Percentiles rank a stretch among this genome's conserved stretches.
Evolutionary conservation across 1,140 invertebrate genomes (phyloP).

Genomic region (Mercenaria mercenaria): DNA sequence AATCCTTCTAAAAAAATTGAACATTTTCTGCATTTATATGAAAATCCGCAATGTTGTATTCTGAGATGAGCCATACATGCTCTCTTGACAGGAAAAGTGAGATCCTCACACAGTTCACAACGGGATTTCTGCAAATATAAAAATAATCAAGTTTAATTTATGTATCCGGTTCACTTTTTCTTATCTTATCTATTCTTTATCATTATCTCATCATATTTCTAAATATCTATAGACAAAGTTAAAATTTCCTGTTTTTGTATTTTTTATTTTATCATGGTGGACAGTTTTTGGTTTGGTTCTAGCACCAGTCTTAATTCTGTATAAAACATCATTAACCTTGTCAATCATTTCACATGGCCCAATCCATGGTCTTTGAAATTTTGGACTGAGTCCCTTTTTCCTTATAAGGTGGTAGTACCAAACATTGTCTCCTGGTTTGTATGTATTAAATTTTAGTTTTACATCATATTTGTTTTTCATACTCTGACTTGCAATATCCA

Average conservation of each 20-base stretch:
- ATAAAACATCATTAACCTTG: constrained; percentile 55
- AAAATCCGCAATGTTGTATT: constrained; percentile 29
- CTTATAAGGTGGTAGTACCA: constrained; percentile 37
- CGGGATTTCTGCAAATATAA: constrained; percentile 11
- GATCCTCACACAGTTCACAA: background rate
- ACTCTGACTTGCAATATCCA: constrained; percentile 21
- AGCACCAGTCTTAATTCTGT: constrained; percentile 31
- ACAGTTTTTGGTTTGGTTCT: constrained; percentile 31
- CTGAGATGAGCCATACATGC: background rate
- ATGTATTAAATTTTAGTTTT: constrained; percentile 39
- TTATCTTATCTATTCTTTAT: background rate
- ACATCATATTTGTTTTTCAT: constrained; percentile 60
- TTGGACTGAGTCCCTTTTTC: constrained; percentile 44
- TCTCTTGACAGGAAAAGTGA: background rate
- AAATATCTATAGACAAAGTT: background rate
- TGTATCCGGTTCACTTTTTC: background rate
- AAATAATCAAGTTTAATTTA: background rate
- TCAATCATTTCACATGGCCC: constrained; percentile 57
- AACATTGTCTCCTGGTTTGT: constrained; percentile 28
- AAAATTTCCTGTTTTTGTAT: background rate
- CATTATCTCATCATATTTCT: background rate
- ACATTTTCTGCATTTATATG: constrained; percentile 15
- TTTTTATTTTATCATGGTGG: constrained; percentile 60
- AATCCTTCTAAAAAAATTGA: background rate
- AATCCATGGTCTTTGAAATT: constrained; percentile 45